Evolutionary conservation across 2,888 invertebrate genomes (phyloP), one percentile per base, ranked within the genome.

Genomic region (Euspilapteryx auroguttella): DNA sequence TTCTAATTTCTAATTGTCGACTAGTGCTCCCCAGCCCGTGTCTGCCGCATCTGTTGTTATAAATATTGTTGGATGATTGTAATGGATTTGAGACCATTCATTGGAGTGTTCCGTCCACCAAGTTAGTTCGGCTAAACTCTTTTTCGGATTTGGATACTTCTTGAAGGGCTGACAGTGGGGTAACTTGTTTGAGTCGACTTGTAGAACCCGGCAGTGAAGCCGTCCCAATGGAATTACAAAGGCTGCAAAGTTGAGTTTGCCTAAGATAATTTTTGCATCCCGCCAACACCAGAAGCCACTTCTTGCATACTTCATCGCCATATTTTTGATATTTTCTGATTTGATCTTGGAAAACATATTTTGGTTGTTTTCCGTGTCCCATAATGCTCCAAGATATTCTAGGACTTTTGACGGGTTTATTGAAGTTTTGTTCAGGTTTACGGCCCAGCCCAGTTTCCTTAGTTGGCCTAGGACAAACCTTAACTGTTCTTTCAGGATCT

Each of bases 381-480:
- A 32, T 9, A 11, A 22, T 14, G 29, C 27, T 12, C 32, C 32
- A n/a, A 32, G 17, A 21, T 32, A 32, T 29, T 32, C 29, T 12
- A 29, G 3, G 8, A 10, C 4, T 29, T 15, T 12, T 7, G 25
- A 11, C 8, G 32, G 27, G 15, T 14, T 15, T 13, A 10, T 14
- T 24, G 25, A 12, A 4, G 25, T 27, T 15, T 32, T 32, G 9
- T 29, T 14, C 5, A 5, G 11, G 12, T 32, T 32, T 14, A 28
- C 12, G 5, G 8, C n/a, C 29, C 32, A 32, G 4, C 32, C 32
- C 14, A 32, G 20, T 2, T 14, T 13, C 14, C 25, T n/a, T 24
- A 24, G 12, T 6, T 24, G 12, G 4, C 8, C 2, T n/a, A 21
- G 4, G 7, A 21, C 21, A 21, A 8, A 21, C 4, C 3, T 21